Evolutionary conservation across 2,888 invertebrate species (phyloP), one percentile per base, ranked within the genome.

Genomic region (Tenthredo livida): DNA sequence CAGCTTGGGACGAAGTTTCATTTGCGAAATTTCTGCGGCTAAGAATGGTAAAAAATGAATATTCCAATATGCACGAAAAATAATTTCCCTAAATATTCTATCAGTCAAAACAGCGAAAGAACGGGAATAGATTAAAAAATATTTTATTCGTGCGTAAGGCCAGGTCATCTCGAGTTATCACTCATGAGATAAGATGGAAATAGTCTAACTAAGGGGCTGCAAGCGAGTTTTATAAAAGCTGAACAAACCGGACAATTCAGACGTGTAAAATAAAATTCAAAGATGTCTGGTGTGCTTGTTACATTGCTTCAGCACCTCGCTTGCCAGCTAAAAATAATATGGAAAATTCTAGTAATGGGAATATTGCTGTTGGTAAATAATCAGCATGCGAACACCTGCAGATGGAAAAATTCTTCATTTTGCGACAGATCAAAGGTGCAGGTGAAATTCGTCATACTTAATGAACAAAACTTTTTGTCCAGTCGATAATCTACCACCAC

Each of bases 221-320:
- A n/a, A n/a, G n/a, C n/a, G 29, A 54, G 47, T 21, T 50, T 29
- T 50, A n/a, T 77, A 33, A 77, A n/a, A 17, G 2, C 77, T 7
- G 54, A 9, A 21, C n/a, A 21, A 21, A 7, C 17, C n/a, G 25
- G 12, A 37, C 47, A 75, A 21, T 75, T 47, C 25, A 9, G 33
- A 1, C 12, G n/a, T 25, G 2, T 72, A 25, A 21, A 75, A 40
- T 58, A 21, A 80, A 40, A n/a, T 17, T 3, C 10, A 37, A 61
- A 43, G 10, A 83, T 83, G 47, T 67, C 33, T n/a, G 43, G 50
- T 12, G 4, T 33, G 37, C n/a, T 67, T 67, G 82, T 25, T 10
- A 82, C 82, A 17, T 25, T 82, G 43, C 80, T 65, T 1, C 80
- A 65, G 40, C 70, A 70, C 37, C 29, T 70, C 33, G 70, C 37